Evolutionary conservation across 2,113 vertebrate genomes (phyloP), one percentile per base, ranked within the genome.

Genomic region (Hucho hucho): DNA sequence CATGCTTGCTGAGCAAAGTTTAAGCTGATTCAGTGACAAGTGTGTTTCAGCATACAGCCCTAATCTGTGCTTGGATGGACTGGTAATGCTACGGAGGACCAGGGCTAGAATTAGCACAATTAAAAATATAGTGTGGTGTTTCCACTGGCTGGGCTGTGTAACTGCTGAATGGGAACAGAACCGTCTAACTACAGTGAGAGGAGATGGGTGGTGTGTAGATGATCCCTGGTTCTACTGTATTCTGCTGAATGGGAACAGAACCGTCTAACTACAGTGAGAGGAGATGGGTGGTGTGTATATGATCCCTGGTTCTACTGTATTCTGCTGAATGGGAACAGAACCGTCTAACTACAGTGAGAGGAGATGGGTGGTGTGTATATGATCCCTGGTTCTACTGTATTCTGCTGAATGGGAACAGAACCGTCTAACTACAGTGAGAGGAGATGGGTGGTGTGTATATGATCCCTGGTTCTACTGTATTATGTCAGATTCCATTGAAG

Each of bases 21-120:
- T 93, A 94, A 93, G 92, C 92, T 91, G 91, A 94, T 93, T 88
- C 87, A 11, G 73, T 88, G 93, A 93, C 92, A 92, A 90, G 87
- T 81, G 78, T 76, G 18, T 81, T 78, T 66, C 56, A 68, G 77
- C 53, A 32, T 64, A 76, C 81, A 80, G 77, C 80, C 80, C 86
- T 93, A 93, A 93, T 93, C 93, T 93, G 90, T 13, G 84, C 81
- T 77, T 83, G 78, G 81, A 86, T 78, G 79, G 83, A 79, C 77
- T 81, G 18, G 86, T 92, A 89, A 91, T 92, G 89, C 90, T 83
- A 89, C 89, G 85, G 89, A 91, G 89, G 83, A 91, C 87, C 83
- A 69, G 84, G 86, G 81, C 87, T 90, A 69, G 80, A 92, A 90
- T 90, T 90, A 90, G 89, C 89, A 89, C 90, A 90, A 93, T 92